Percentiles rank a stretch among this genome's conserved stretches.
phyloP scores from a whole-genome alignment of 2,113 vertebrate genomes.

The Psittacus erithacus region DNA sequence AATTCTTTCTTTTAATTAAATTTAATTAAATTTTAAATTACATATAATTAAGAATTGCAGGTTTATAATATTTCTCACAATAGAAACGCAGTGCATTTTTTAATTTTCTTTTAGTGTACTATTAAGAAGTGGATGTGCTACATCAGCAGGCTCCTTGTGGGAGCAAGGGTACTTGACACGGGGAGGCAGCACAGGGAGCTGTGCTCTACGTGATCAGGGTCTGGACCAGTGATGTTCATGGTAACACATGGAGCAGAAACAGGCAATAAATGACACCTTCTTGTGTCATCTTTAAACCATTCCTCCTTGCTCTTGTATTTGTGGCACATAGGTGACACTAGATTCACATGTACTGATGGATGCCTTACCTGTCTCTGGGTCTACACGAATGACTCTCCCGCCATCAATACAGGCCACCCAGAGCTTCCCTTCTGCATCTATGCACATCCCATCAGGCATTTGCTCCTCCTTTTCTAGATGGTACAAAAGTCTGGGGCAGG shows the following conservation, averaged over 20 bases:
- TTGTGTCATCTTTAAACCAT: neutral
- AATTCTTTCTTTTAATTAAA: neutral
- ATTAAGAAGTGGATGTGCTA: neutral
- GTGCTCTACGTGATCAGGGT: rapidly evolving
- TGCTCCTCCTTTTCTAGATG: conserved; percentile 76
- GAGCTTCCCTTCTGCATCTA: conserved; percentile 81
- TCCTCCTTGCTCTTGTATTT: neutral
- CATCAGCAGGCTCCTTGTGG: rapidly evolving
- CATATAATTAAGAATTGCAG: neutral
- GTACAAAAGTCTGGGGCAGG: conserved; percentile 63
- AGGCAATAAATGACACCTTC: no score
- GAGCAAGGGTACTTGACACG: rapidly evolving
- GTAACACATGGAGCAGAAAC: neutral
- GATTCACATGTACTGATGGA: neutral
- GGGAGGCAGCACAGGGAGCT: neutral
- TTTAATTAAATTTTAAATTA: neutral
- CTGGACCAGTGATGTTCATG: rapidly evolving
- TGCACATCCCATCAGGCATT: conserved; percentile 87
- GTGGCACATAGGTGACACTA: neutral
- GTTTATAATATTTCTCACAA: neutral
- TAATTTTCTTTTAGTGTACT: neutral
- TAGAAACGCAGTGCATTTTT: neutral
- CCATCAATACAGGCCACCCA: conserved; percentile 89
- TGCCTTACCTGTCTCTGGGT: conserved; percentile 83
- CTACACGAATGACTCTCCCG: conserved; percentile 81